Evolutionary conservation across 37 sponge, comb jelly and placozoan genomes (phyloP), one percentile per base, ranked within the genome.

Genomic region (Cladorhizidae sp.): DNA sequence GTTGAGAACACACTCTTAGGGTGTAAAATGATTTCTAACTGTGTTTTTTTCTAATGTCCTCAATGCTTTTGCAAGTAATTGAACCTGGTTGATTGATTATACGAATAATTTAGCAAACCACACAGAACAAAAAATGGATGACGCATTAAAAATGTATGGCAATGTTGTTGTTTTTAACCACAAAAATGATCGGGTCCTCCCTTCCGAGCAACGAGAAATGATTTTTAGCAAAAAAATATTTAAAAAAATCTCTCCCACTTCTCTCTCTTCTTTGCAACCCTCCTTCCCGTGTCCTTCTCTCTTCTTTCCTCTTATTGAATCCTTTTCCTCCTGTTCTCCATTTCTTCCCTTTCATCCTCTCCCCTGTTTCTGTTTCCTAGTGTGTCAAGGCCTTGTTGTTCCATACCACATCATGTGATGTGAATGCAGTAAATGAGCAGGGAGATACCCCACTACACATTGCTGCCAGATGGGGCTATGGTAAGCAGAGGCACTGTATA

Each of bases 401-500:
- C 72, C 84, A 87, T 62, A 87, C 62, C 23, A 38, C 29, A 31
- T 72, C 72, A 32, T 87, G 95, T 43, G 38, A 89, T 0, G 57
- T 93, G 32, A 88, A 90, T 75, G 74, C 74, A 1, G 45, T 67
- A 37, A 93, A 96, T 72, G 75, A 77, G 28, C 67, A 81, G 21
- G 94, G 91, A 59, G 91, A 96, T 72, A 93, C 97, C 22, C 91
- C 97, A 28, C 82, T 96, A 20, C 97, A 96, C 67, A 86, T 78
- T 78, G 97, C 97, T 42, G 91, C 97, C 51, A 68, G 89, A 45
- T 96, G 97, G 97, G 93, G 93, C 32, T 93, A 87, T 77, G 89
- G 90, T 90, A 69, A 87, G 91, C 76, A 64, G 63, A 29, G 25
- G 12, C 5, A 29, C 12, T 5, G 5, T 12, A 12, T 45, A 9